phyloP scores from a whole-genome alignment of 2,797 vertebrate genomes.

The Siniperca undulata region DNA sequence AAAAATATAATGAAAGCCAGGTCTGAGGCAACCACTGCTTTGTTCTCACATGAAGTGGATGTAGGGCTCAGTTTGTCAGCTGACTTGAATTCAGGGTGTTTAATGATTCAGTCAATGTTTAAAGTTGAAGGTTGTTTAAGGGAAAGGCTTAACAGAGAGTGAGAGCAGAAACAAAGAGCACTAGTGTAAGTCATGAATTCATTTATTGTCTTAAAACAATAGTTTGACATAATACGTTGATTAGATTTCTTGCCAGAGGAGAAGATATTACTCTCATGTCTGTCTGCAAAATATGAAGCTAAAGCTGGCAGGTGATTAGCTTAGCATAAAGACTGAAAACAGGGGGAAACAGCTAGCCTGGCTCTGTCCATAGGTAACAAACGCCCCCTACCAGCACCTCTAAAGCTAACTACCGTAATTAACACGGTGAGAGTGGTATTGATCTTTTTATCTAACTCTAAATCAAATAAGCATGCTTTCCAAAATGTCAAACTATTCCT shows the following conservation, averaged over 20 bases:
- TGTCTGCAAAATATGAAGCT: neutral
- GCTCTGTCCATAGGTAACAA: neutral
- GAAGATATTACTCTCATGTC: neutral
- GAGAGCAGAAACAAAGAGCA: neutral
- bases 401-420: neutral
- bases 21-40: neutral
- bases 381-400: too few species aligned
- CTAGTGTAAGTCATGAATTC: neutral
- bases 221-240: neutral
- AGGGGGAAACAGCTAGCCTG: neutral
- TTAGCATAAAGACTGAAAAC: neutral
- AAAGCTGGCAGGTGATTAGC: neutral
- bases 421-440: neutral
- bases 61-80: conserved; percentile 26
- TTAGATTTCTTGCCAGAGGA: neutral
- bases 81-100: conserved; percentile 37
- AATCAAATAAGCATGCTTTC: neutral
- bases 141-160: conserved; percentile 5
- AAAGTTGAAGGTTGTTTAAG: conserved; percentile 5
- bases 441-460: neutral
- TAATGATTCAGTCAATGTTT: conserved; percentile 17
- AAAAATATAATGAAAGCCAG: conserved; percentile 44
- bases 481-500: neutral
- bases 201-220: neutral
- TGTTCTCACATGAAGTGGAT: conserved; percentile 25